Evolutionary conservation across 2,888 invertebrate species (phyloP).

Genomic region (Perizoma affinitatum): DNA sequence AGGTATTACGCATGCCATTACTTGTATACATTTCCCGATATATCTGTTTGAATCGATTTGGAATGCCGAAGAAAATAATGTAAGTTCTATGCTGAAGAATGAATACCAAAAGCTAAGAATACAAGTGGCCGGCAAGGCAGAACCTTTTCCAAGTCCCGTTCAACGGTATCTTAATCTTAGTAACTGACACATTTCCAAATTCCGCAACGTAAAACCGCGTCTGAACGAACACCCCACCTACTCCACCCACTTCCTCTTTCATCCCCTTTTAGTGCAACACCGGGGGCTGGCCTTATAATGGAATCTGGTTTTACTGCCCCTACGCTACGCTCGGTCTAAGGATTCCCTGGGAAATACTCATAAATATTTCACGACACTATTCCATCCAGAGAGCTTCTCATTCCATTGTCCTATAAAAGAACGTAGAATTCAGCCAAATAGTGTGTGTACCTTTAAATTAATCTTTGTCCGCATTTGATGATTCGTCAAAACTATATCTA

Average conservation of each 20-base stretch:
- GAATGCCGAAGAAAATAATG: conserved; percentile 20
- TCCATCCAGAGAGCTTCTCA: conserved; percentile 46
- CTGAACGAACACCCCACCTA: conserved; percentile 26
- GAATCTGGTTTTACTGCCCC: conserved; percentile 61
- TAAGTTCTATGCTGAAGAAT: too few relatives aligned
- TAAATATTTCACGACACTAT: conserved; percentile 58
- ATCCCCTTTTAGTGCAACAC: conserved; percentile 67
- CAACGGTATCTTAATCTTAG: conserved; percentile 31
- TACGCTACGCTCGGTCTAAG: conserved; percentile 43
- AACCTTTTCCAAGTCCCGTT: conserved; percentile 24
- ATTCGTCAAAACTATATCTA: too few relatives aligned
- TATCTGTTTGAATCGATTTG: conserved; percentile 18
- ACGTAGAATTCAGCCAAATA: conserved; percentile 30
- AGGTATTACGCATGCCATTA: conserved; percentile 25
- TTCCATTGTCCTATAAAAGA: conserved; percentile 40
- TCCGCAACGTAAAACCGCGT: conserved; percentile 37
- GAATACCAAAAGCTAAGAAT: conserved; percentile 4
- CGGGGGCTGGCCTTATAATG: conserved; percentile 61
- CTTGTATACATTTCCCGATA: conserved; percentile 27
- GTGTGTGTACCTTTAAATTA: conserved; percentile 14
- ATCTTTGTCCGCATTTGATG: too few relatives aligned
- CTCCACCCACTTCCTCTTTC: conserved; percentile 49
- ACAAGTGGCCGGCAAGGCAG: conserved; percentile 22
- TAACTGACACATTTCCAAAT: conserved; percentile 40
- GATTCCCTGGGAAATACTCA: conserved; percentile 54